phyloP scores from a whole-genome alignment of 2,113 vertebrate genomes.

The Colinus virginianus region DNA sequence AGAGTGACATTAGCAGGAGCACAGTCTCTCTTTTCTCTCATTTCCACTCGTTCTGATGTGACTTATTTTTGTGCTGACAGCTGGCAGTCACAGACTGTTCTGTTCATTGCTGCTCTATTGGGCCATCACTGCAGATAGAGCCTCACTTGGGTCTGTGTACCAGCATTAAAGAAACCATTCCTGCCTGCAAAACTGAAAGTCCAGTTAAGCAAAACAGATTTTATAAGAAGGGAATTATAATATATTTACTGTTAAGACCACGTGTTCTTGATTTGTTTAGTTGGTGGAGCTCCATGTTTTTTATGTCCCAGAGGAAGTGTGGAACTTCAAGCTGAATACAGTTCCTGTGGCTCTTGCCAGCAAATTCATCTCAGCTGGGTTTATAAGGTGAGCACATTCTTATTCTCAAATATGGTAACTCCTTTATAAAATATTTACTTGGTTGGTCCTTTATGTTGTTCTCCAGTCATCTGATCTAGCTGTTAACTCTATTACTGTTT shows the following conservation, averaged over 20 bases:
- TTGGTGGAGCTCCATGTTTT: conserved; percentile 91
- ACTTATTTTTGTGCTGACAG: neutral
- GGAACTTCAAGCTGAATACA: conserved; percentile 91
- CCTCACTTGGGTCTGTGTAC: neutral
- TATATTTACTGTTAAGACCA: neutral
- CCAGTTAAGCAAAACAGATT: neutral
- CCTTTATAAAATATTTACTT: rapidly evolving
- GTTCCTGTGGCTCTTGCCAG: conserved; percentile 83
- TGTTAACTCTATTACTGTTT: neutral
- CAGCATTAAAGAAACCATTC: neutral
- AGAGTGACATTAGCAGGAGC: neutral
- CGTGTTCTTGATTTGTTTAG: conserved; percentile 76
- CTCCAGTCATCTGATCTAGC: neutral
- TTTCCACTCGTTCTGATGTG: neutral
- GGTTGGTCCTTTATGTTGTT: neutral
- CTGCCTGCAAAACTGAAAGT: neutral
- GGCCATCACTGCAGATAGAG: neutral
- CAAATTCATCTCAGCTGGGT: conserved; percentile 89
- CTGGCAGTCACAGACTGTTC: neutral
- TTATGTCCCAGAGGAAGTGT: conserved; percentile 89
- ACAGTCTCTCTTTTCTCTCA: neutral
- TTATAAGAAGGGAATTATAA: neutral
- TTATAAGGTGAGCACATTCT: conserved; percentile 86
- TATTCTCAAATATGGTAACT: neutral
- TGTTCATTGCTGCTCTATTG: neutral